Evolutionary conservation across 1,140 invertebrate species (phyloP).

Genomic region (Magallana ariakensis): DNA sequence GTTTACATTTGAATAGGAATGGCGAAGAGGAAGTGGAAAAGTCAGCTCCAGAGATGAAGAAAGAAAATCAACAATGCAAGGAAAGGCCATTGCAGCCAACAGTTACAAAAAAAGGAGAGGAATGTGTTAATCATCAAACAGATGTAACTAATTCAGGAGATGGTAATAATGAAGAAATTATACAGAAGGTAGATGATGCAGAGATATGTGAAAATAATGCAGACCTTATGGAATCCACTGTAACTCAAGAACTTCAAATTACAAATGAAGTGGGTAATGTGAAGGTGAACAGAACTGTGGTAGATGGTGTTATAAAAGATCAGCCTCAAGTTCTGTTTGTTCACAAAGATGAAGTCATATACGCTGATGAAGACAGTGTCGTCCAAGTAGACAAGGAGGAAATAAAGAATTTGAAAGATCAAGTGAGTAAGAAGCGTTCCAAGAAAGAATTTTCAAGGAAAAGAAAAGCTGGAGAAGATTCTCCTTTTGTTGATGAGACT

Average conservation of each 20-base stretch:
- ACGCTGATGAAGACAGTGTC: neutral
- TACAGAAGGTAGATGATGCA: neutral
- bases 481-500: neutral
- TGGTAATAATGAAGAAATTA: neutral
- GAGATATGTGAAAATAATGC: neutral
- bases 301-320: neutral
- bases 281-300: neutral
- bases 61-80: neutral
- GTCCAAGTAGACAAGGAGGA: neutral
- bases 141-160: neutral
- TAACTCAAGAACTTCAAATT: neutral
- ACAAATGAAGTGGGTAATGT: neutral
- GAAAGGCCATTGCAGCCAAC: neutral
- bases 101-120: neutral
- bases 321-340: neutral
- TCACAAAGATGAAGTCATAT: neutral
- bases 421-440: neutral
- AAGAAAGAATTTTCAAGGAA: neutral
- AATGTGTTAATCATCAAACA: neutral
- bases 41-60: neutral
- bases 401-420: neutral
- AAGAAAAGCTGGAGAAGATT: constrained; percentile 7
- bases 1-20: neutral
- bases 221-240: neutral
- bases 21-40: neutral